These are phyloP conservation scores for Pampus argenteus DNA, from an alignment of 2,797 vertebrate genomes.

Conservation along the genomic window DNA sequence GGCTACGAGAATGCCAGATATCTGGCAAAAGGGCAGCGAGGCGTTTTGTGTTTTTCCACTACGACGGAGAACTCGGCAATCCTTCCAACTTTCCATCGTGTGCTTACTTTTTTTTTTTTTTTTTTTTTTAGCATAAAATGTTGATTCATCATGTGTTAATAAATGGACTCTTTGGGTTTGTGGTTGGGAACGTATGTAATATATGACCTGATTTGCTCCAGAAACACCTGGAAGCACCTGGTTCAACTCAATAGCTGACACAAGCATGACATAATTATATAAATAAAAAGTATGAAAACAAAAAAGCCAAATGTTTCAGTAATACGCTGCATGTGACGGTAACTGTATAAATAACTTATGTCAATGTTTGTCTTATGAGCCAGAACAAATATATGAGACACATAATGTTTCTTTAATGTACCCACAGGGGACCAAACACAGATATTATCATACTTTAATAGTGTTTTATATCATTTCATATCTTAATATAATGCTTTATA, in stretches of 20 bases:
- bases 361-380: constrained; percentile 36
- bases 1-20: constrained; percentile 41
- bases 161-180: constrained; percentile 31
- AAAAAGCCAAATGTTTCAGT: constrained; percentile 14
- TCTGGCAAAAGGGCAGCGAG: constrained; percentile 44
- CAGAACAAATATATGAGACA: constrained; percentile 26
- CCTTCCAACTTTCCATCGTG: constrained; percentile 54
- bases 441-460: not conserved
- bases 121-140: no score
- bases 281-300: constrained; percentile 47
- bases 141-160: constrained; percentile 42
- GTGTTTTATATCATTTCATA: not conserved
- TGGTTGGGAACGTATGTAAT: constrained; percentile 5
- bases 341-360: constrained; percentile 39
- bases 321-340: constrained; percentile 13
- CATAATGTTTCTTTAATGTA: not conserved
- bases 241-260: not conserved
- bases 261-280: constrained; percentile 45
- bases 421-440: not conserved
- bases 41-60: constrained; percentile 42
- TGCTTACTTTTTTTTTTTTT: constrained; percentile 27
- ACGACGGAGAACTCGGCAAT: constrained; percentile 53
- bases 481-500: not conserved
- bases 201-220: not conserved
- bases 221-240: constrained; percentile 49